Percentiles rank a stretch among this genome's conserved stretches.
phyloP scores from a whole-genome alignment of 2,113 vertebrate species.

The Syngnathus floridae region DNA sequence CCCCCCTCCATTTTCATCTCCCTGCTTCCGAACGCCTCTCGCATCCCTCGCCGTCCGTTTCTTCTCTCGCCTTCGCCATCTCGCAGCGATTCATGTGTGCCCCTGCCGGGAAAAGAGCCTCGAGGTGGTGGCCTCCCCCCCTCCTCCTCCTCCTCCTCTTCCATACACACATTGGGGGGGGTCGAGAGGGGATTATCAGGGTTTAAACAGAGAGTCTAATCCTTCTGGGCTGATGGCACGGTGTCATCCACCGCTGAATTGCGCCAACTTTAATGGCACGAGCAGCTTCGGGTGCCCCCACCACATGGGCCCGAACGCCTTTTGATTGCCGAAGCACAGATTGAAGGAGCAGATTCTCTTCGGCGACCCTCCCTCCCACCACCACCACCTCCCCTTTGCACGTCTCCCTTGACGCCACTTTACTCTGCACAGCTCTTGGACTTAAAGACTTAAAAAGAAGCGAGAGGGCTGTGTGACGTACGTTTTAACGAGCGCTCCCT shows the following conservation, averaged over 20 bases:
- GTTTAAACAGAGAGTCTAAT: constrained; percentile 59
- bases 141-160: constrained; percentile 7
- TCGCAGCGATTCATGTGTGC: constrained; percentile 58
- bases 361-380: background rate
- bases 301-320: constrained; percentile 46
- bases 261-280: constrained; percentile 54
- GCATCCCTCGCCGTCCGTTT: constrained; percentile 11
- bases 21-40: constrained; percentile 21
- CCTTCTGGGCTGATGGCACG: constrained; percentile 47
- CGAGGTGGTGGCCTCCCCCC: constrained; percentile 44
- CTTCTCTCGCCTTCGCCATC: constrained; percentile 30
- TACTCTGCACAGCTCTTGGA: constrained; percentile 50
- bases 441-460: constrained; percentile 58
- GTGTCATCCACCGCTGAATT: constrained; percentile 52
- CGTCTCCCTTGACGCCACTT: constrained; percentile 49
- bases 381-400: constrained; percentile 13
- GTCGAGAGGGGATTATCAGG: constrained; percentile 46
- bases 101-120: constrained; percentile 59
- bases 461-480: constrained; percentile 34
- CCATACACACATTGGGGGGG: constrained; percentile 20
- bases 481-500: constrained; percentile 61
- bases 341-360: constrained; percentile 55
- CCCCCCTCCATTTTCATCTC: background rate
- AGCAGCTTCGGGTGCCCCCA: constrained; percentile 45
- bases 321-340: constrained; percentile 65